These are phyloP conservation scores for Paraplagusia blochii DNA, from an alignment of 2,113 vertebrate genomes.

Conservation along the genomic window DNA sequence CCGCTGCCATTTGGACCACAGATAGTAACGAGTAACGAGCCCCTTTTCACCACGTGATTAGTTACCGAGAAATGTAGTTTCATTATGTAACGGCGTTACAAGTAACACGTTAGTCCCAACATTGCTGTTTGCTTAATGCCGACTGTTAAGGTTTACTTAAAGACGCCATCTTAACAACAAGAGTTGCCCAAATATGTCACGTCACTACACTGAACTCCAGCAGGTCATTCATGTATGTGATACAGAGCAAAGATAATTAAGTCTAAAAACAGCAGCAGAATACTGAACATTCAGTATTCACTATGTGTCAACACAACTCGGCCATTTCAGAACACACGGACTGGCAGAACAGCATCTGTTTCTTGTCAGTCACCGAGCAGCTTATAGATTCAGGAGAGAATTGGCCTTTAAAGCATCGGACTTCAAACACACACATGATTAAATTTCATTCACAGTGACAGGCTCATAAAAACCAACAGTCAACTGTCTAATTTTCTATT, in stretches of 20 bases:
- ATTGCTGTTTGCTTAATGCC: too few relatives aligned
- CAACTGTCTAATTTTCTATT: not conserved
- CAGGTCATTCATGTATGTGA: not conserved
- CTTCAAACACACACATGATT: constrained; percentile 50
- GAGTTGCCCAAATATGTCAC: constrained; percentile 1
- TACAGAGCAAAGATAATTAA: not conserved
- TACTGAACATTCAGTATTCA: not conserved
- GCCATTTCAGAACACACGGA: constrained; percentile 13
- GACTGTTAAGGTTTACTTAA: not conserved
- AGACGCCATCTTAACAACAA: not conserved
- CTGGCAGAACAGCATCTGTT: constrained; percentile 37
- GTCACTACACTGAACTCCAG: not conserved
- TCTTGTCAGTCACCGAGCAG: constrained; percentile 45
- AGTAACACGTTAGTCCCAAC: too few relatives aligned
- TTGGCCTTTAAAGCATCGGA: constrained; percentile 24
- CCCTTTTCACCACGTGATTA: too few relatives aligned
- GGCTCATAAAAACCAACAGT: constrained; percentile 36
- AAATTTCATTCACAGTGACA: constrained; percentile 49
- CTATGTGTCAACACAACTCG: constrained; percentile 5
- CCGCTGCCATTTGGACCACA: too few relatives aligned
- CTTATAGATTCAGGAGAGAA: constrained; percentile 45
- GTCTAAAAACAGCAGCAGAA: constrained; percentile 1
- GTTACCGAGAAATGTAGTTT: too few relatives aligned
- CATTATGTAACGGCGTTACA: too few relatives aligned
- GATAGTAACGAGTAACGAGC: too few relatives aligned